Conservation (phyloP, 2,888 invertebrate genomes). For the Ochropleura plecta region DNA sequence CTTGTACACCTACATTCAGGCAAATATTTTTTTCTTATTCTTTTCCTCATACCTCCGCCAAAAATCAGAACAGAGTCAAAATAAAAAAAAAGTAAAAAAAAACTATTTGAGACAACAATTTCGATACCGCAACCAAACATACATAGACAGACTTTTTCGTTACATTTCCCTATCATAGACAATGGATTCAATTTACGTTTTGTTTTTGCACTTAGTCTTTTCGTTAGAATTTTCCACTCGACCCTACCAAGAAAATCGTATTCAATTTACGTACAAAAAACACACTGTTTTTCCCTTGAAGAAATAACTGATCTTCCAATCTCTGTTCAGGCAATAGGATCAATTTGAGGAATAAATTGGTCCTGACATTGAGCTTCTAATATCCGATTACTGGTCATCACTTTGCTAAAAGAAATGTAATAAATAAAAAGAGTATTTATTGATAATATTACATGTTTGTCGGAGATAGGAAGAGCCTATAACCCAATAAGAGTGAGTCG, state of each 20-base stretch:
- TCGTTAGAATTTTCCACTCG: not conserved
- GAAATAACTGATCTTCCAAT: constrained; percentile 3
- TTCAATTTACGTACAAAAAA: constrained; percentile 28
- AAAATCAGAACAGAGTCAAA: not conserved
- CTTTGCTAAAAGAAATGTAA: constrained; percentile 27
- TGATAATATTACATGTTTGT: constrained; percentile 50
- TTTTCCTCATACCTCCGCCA: no score
- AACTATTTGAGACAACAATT: not conserved
- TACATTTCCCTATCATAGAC: no score
- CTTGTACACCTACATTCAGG: no score
- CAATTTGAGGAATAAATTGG: constrained; percentile 45
- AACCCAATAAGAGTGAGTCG: constrained; percentile 39
- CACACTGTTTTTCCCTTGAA: not conserved
- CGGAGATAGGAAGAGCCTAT: constrained; percentile 37
- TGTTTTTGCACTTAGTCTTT: not conserved
- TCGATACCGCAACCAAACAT: not conserved
- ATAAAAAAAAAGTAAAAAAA: no score
- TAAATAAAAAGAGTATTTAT: constrained; percentile 52
- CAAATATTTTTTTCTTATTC: no score
- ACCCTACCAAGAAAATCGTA: constrained; percentile 2
- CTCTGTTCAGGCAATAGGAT: constrained; percentile 30
- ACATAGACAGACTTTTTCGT: not conserved
- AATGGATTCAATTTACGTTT: constrained; percentile 5
- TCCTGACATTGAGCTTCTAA: constrained; percentile 38
- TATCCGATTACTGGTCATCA: constrained; percentile 48